phyloP scores from a whole-genome alignment of 2,113 vertebrate genomes.

The Pteruthius melanotis region DNA sequence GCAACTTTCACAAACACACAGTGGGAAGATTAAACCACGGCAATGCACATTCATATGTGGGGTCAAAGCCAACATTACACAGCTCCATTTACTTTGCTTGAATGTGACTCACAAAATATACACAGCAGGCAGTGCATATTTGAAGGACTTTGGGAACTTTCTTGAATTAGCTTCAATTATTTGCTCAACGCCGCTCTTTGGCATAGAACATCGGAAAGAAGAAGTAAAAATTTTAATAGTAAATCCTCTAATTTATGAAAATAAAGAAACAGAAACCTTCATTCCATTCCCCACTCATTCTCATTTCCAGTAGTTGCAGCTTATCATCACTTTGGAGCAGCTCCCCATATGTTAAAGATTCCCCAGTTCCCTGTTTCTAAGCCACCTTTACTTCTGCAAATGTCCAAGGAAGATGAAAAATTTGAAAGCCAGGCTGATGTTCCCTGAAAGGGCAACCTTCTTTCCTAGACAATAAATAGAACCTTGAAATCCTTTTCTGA shows the following conservation, averaged over 20 bases:
- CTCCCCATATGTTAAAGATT: background rate
- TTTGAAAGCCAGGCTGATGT: background rate
- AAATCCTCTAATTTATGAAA: background rate
- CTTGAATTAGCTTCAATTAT: background rate
- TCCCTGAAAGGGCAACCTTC: conserved; percentile 7
- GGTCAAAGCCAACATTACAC: background rate
- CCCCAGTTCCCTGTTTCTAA: background rate
- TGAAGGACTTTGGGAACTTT: background rate
- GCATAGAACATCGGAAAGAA: background rate
- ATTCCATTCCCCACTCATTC: background rate
- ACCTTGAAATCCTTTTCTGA: conserved; percentile 21
- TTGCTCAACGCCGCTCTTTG: background rate
- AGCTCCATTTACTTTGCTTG: background rate
- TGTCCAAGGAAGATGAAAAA: background rate
- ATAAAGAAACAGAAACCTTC: background rate
- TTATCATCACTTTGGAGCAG: background rate
- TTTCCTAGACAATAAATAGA: conserved; percentile 38
- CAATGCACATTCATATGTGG: background rate
- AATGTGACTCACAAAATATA: background rate
- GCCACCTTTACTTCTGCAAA: background rate
- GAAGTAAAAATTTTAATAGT: background rate
- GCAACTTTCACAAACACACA: background rate
- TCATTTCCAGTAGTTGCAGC: background rate
- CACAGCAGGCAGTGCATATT: background rate
- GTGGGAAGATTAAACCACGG: background rate